Evolutionary conservation across 2,888 invertebrate genomes (phyloP).

Genomic region (Tenodera sinensis): DNA sequence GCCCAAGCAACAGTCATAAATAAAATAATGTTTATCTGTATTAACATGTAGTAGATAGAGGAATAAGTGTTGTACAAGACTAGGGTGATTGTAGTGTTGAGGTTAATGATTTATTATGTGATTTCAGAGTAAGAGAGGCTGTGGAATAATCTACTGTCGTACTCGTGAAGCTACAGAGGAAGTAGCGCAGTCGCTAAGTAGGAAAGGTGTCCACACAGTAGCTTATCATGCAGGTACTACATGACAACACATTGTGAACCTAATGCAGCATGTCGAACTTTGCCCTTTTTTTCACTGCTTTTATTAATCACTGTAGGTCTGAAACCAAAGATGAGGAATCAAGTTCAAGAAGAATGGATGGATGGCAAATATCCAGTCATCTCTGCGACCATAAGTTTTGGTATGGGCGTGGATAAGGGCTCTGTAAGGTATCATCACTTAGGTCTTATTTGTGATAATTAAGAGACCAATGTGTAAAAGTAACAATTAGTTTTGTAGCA

Average conservation of each 20-base stretch:
- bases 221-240: conserved; percentile 91
- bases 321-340: conserved; percentile 66
- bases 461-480: no score
- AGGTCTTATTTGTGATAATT: no score
- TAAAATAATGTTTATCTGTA: no score
- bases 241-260: neutral
- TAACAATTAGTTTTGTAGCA: no score
- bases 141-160: conserved; percentile 90
- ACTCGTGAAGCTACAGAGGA: conserved; percentile 88
- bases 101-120: no score
- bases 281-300: neutral
- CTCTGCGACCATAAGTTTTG: conserved; percentile 96
- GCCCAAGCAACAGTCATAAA: no score
- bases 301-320: conserved; percentile 41
- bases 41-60: no score
- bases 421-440: conserved; percentile 64
- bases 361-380: conserved; percentile 83
- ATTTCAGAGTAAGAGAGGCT: conserved; percentile 21
- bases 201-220: conserved; percentile 68
- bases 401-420: conserved; percentile 98
- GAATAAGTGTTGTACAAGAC: no score
- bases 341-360: conserved; percentile 91
- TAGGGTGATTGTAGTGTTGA: no score
- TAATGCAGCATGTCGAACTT: neutral
- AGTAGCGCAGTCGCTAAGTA: conserved; percentile 70